Evolutionary conservation across 2,888 invertebrate species (phyloP).

Genomic region (Drosophila algonquin): DNA sequence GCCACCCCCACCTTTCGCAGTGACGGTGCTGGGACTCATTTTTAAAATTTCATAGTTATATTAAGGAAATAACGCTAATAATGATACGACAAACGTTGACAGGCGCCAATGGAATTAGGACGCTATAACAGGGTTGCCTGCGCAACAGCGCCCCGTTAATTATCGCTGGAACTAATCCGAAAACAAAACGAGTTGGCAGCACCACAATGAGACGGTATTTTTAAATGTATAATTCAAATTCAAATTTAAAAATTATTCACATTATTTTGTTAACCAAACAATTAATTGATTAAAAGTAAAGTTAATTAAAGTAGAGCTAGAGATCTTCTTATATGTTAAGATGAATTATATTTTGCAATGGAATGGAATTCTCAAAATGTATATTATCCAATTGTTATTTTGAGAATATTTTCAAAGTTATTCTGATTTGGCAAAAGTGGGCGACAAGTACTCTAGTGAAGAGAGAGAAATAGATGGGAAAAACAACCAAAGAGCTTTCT

Average conservation of each 20-base stretch:
- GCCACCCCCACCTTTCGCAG: conserved; percentile 35
- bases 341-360: too few species aligned
- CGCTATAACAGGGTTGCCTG: conserved; percentile 49
- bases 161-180: background rate
- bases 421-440: too few species aligned
- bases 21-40: conserved; percentile 49
- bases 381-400: background rate
- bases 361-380: background rate
- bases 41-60: background rate
- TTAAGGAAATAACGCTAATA: background rate
- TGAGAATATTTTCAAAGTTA: background rate
- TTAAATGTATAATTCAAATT: background rate
- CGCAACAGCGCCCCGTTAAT: background rate
- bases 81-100: conserved; percentile 26
- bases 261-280: too few species aligned
- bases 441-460: background rate
- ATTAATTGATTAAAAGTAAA: too few species aligned
- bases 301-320: too few species aligned
- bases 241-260: background rate
- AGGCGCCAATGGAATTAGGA: conserved; percentile 64
- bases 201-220: background rate
- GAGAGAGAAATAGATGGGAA: background rate
- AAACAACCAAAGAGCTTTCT: conserved; percentile 42
- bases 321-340: too few species aligned
- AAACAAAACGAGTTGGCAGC: background rate